These are phyloP conservation scores for Dione vanillae DNA, from an alignment of 2,888 invertebrate genomes.

Conservation along the genomic window DNA sequence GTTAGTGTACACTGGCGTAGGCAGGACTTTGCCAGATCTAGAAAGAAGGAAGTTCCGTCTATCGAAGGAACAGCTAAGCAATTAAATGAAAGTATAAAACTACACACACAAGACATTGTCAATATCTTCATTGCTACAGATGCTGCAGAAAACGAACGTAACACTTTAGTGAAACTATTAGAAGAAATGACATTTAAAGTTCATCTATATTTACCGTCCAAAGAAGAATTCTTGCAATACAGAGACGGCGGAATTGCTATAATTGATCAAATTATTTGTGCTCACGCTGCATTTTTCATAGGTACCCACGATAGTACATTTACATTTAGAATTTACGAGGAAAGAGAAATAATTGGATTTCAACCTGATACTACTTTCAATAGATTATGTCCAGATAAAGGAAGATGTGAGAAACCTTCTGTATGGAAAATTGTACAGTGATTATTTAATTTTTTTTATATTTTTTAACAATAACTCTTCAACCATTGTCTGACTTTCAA, in stretches of 20 bases:
- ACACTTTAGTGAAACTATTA: constrained; percentile 75
- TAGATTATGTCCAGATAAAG: constrained; percentile 87
- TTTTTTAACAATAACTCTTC: not conserved
- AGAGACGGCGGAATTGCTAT: constrained; percentile 95
- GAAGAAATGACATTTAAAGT: constrained; percentile 59
- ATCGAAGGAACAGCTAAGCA: constrained; percentile 91
- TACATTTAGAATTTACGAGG: constrained; percentile 98
- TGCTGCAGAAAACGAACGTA: constrained; percentile 85
- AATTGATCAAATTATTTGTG: constrained; percentile 97
- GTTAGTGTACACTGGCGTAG: constrained; percentile 94
- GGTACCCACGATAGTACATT: constrained; percentile 98
- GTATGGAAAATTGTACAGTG: constrained; percentile 89
- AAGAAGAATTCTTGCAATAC: constrained; percentile 77
- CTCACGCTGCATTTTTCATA: constrained; percentile 93
- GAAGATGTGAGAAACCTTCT: constrained; percentile 89
- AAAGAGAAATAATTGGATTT: constrained; percentile 97
- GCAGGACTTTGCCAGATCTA: constrained; percentile 92
- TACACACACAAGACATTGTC: constrained; percentile 65
- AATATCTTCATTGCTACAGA: constrained; percentile 94
- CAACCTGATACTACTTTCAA: constrained; percentile 93
- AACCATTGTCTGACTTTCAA: no score
- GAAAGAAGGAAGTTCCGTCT: constrained; percentile 90
- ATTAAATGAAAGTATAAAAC: constrained; percentile 84
- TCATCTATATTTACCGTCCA: constrained; percentile 69
- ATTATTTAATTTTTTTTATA: constrained; percentile 15